Evolutionary conservation across 2,888 invertebrate genomes (phyloP), one percentile per base, ranked within the genome.

Genomic region (Monoplex corrugatus): DNA sequence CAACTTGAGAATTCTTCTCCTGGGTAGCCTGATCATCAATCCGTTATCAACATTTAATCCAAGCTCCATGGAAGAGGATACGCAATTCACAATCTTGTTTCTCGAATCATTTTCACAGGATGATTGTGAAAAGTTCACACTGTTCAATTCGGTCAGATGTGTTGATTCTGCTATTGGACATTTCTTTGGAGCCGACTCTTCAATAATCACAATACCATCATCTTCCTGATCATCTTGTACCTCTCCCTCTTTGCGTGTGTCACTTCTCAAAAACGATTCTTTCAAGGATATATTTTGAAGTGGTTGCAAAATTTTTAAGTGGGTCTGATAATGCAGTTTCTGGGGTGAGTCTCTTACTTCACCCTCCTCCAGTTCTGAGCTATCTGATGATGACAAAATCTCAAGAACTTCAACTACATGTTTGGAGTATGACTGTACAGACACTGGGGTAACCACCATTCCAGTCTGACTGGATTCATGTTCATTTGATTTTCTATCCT

Each of bases 371-470:
- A 80, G 43, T 5, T 80, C 78, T 0, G 78, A 80, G 40, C 23
- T 5, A 16, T 80, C 43, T 80, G 78, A 80, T 43, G 78, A 80
- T 28, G 78, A 43, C 43, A 80, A 23, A 80, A 80, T 80, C 32
- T 80, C 78, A 16, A 80, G 28, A 80, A 43, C 40, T 80, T 80
- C 78, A 35, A 38, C 35, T 35, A 28, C 38, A 16, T 6, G 13
- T 38, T 38, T 13, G 28, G 78, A 43, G n/a, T n/a, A n/a, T n/a
- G n/a, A n/a, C n/a, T n/a, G n/a, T n/a, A n/a, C n/a, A 80, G 8
- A 43, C 3, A 43, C 28, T 28, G 23, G 68, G 23, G 68, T n/a
- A 28, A 68, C 68, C 28, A 32, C n/a, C n/a, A n/a, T n/a, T n/a
- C n/a, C n/a, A n/a, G n/a, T n/a, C 68, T 68, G 68, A 8, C n/a